Evolutionary conservation across 2,113 vertebrate species (phyloP).

Genomic region (Nycticorax nycticorax): DNA sequence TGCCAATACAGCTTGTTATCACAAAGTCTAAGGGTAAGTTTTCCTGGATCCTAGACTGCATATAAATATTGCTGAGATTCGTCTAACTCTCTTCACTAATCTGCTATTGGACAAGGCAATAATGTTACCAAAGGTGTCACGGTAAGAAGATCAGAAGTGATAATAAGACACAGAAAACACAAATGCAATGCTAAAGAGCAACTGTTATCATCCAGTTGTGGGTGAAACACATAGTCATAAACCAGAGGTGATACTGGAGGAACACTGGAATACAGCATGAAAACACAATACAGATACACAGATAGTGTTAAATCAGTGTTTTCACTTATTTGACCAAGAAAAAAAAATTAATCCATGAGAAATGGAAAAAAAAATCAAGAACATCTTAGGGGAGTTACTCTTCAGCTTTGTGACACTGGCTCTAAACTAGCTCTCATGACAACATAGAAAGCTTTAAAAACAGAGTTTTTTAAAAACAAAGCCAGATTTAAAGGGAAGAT

Average conservation of each 20-base stretch:
- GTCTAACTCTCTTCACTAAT: neutral
- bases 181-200: neutral
- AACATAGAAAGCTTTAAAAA: neutral
- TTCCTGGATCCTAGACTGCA: neutral
- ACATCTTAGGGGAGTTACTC: neutral
- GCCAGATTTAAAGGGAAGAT: neutral
- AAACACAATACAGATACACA: neutral
- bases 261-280: neutral
- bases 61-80: neutral
- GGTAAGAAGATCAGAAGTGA: neutral
- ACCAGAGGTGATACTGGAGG: neutral
- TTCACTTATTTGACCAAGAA: neutral
- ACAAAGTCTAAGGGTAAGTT: neutral
- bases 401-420: neutral
- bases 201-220: neutral
- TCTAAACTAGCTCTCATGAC: neutral
- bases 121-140: neutral
- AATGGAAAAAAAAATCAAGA: neutral
- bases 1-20: neutral
- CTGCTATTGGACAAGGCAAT: neutral
- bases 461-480: too few species aligned
- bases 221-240: neutral
- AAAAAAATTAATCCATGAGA: neutral
- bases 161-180: neutral
- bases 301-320: neutral